phyloP scores from a whole-genome alignment of 1,140 invertebrate genomes.

The Tribolium castaneum region DNA sequence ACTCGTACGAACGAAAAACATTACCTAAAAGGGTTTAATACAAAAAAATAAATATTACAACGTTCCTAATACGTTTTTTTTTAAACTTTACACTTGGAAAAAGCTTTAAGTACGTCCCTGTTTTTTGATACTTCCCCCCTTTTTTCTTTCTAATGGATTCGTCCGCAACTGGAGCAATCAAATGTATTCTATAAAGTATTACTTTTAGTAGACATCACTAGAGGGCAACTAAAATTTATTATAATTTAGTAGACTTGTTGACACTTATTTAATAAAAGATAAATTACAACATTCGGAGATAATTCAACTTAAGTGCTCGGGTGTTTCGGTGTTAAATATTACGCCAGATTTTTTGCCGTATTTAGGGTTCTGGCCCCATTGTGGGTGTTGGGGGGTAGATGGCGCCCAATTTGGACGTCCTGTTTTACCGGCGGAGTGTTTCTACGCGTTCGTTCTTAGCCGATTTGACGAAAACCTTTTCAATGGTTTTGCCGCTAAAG shows the following conservation, averaged over 20 bases:
- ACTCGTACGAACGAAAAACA: too few relatives aligned
- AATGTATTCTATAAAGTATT: not conserved
- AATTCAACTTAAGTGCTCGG: too few relatives aligned
- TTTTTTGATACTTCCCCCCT: not conserved
- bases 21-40: too few relatives aligned
- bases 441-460: constrained; percentile 36
- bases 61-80: not conserved
- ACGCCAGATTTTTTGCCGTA: not conserved
- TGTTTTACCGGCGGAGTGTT: constrained; percentile 29
- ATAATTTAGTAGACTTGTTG: not conserved
- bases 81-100: not conserved
- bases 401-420: not conserved
- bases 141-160: not conserved
- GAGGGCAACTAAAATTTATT: not conserved
- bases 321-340: too few relatives aligned
- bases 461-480: constrained; percentile 34
- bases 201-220: not conserved
- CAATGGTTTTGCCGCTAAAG: constrained; percentile 40
- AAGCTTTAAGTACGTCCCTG: not conserved
- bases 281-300: too few relatives aligned
- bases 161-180: not conserved
- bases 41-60: too few relatives aligned
- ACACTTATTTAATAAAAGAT: too few relatives aligned
- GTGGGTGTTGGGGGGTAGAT: not conserved
- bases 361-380: too few relatives aligned